A percentile compares a stretch with the other conserved stretches of the same genome.
These are phyloP conservation scores for Euborellia annulipes DNA, from an alignment of 1,140 invertebrate genomes.

Conservation along the genomic window DNA sequence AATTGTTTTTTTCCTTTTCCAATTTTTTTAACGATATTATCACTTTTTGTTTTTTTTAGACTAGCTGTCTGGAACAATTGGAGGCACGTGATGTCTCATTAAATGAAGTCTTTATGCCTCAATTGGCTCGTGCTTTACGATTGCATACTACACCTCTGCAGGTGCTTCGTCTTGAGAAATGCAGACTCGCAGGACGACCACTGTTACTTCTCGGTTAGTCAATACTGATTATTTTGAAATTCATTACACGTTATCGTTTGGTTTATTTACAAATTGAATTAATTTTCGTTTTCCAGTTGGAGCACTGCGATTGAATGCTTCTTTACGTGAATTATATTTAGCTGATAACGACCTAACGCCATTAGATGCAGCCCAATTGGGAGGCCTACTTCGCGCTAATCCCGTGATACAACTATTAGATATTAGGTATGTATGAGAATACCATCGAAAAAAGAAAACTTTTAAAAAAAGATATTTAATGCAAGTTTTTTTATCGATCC, in stretches of 20 bases:
- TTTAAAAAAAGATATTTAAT: too few relatives aligned
- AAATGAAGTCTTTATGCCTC: constrained; percentile 49
- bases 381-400: constrained; percentile 49
- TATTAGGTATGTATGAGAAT: too few relatives aligned
- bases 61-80: constrained; percentile 48
- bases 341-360: constrained; percentile 62
- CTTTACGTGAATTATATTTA: constrained; percentile 62
- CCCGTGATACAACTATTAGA: constrained; percentile 59
- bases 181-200: constrained; percentile 44
- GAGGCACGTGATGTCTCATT: constrained; percentile 48
- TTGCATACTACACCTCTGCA: constrained; percentile 43
- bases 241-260: constrained; percentile 1
- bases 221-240: not conserved
- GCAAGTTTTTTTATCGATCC: too few relatives aligned
- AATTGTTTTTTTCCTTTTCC: too few relatives aligned
- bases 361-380: constrained; percentile 62
- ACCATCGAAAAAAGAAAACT: too few relatives aligned
- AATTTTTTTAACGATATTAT: not conserved
- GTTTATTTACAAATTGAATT: constrained; percentile 6
- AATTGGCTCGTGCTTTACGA: constrained; percentile 49
- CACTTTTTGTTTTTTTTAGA: constrained; percentile 33
- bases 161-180: constrained; percentile 57
- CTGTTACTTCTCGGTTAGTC: constrained; percentile 47
- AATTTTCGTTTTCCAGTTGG: constrained; percentile 37
- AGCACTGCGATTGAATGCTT: constrained; percentile 62